Percentiles rank a stretch among this genome's conserved stretches.
Conservation (phyloP, 2,797 vertebrate species). For the Sebastes iracundus region DNA sequence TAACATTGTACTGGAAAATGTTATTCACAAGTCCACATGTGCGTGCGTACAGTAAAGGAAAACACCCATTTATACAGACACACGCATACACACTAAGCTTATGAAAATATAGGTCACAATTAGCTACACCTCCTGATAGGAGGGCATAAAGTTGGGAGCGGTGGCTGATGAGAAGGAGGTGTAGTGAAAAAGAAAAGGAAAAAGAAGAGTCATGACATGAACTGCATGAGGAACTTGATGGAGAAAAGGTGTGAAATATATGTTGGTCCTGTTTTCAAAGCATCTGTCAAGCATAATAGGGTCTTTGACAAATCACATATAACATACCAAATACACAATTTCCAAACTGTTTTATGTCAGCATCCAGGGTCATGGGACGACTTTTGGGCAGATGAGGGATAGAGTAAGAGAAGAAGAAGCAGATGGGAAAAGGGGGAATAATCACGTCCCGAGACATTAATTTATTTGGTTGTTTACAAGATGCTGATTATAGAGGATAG, state of each 20-base stretch:
- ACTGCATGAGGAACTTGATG: not conserved
- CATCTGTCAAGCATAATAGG: constrained; percentile 10
- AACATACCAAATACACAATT: not conserved
- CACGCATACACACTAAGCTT: not conserved
- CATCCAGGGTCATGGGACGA: constrained; percentile 1
- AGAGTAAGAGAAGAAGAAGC: constrained; percentile 14
- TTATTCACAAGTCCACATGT: constrained; percentile 40
- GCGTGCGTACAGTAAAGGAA: not conserved
- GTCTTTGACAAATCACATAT: constrained; percentile 10
- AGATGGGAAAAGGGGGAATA: constrained; percentile 47
- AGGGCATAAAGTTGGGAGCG: not conserved
- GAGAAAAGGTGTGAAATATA: not conserved
- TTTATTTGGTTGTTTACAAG: constrained; percentile 49
- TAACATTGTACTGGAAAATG: constrained; percentile 56
- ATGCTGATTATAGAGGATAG: constrained; percentile 49
- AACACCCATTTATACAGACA: constrained; percentile 9
- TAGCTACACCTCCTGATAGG: constrained; percentile 22
- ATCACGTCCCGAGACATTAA: constrained; percentile 47
- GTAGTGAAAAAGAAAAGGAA: not conserved
- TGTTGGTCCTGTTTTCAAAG: constrained; percentile 1
- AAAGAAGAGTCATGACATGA: constrained; percentile 10
- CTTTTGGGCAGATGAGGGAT: constrained; percentile 8
- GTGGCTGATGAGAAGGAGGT: not conserved
- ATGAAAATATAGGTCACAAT: constrained; percentile 36
- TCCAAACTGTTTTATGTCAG: constrained; percentile 30